Percentiles rank a stretch among this genome's conserved stretches.
These are phyloP conservation scores for Epistrophe eligans DNA, from an alignment of 2,888 invertebrate genomes.

Conservation along the genomic window DNA sequence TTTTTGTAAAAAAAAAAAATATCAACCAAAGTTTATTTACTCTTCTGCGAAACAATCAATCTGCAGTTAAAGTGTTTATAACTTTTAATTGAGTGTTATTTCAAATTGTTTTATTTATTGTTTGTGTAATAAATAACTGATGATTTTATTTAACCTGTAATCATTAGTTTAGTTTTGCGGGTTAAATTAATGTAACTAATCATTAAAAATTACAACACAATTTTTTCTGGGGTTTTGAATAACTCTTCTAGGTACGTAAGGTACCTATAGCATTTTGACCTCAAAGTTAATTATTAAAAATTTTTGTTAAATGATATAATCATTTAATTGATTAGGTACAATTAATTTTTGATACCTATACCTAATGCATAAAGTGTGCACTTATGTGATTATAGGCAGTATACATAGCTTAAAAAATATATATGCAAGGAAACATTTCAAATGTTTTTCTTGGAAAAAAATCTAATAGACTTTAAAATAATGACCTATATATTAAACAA, in stretches of 20 bases:
- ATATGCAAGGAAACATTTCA: no score
- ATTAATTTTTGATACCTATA: neutral
- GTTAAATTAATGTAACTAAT: neutral
- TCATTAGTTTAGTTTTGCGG: neutral
- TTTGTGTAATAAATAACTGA: conserved; percentile 12
- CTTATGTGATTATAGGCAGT: no score
- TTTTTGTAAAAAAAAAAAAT: neutral
- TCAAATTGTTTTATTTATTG: conserved; percentile 7
- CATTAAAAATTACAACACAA: conserved; percentile 6
- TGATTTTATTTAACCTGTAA: neutral
- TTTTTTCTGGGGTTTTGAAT: neutral
- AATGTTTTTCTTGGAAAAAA: no score
- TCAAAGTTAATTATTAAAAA: neutral
- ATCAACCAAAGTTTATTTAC: neutral
- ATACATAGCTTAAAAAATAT: no score
- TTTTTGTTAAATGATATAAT: neutral
- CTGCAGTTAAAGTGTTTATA: neutral
- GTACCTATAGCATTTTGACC: neutral
- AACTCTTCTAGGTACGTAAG: no score
- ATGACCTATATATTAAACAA: no score
- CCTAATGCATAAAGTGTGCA: neutral
- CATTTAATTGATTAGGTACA: neutral
- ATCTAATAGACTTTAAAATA: no score
- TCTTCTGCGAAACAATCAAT: neutral
- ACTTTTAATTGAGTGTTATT: conserved; percentile 3